These are phyloP conservation scores for Megalopta genalis DNA, from an alignment of 1,140 invertebrate genomes.

Conservation along the genomic window DNA sequence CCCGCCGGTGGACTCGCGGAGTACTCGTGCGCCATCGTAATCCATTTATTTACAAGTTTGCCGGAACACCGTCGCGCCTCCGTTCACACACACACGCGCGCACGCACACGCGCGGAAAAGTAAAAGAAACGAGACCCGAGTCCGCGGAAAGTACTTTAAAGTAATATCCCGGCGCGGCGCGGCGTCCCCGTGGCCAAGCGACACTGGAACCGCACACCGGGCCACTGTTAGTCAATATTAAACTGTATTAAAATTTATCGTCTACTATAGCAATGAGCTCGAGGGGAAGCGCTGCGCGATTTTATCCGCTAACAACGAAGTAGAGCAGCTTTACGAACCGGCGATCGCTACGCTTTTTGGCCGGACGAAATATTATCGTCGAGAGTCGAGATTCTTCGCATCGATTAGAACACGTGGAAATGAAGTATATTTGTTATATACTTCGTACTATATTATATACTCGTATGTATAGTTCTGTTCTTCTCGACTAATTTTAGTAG, in stretches of 20 bases:
- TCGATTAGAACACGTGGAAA: too few species aligned
- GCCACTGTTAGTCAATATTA: constrained; percentile 4
- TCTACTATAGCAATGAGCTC: neutral
- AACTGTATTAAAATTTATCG: neutral
- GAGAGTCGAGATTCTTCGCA: too few species aligned
- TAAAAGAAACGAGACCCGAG: neutral
- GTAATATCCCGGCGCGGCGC: neutral
- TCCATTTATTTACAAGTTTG: constrained; percentile 49
- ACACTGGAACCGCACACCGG: neutral
- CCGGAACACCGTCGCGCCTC: constrained; percentile 4
- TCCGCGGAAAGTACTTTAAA: neutral
- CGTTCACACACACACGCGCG: neutral
- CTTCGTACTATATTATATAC: too few species aligned
- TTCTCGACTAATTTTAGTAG: too few species aligned
- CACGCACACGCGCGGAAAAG: neutral
- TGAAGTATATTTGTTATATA: too few species aligned
- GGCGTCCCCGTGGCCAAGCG: neutral
- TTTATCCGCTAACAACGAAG: neutral
- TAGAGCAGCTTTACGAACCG: neutral
- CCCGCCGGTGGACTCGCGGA: constrained; percentile 17
- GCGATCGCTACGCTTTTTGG: too few species aligned
- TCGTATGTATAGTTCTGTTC: too few species aligned
- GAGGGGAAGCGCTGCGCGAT: neutral
- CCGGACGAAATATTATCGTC: too few species aligned
- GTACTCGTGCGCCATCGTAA: constrained; percentile 39